phyloP scores from a whole-genome alignment of 2,797 vertebrate species.

The Hafferia zeledoni region DNA sequence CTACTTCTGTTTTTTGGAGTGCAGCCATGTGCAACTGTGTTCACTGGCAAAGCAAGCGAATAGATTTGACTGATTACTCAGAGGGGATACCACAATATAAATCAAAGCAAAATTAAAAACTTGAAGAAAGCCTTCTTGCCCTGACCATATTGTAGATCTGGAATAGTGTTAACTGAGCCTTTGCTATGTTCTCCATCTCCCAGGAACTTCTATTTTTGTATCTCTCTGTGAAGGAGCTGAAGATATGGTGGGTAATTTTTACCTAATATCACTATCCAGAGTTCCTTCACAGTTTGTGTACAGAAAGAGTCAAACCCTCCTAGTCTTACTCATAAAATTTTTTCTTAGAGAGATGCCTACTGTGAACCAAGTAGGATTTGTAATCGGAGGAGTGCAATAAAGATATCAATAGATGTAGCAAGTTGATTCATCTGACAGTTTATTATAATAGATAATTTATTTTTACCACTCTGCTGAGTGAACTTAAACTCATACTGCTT shows the following conservation, averaged over 20 bases:
- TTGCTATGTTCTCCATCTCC: not conserved
- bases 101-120: slow-evolving; percentile 51
- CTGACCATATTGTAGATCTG: not conserved
- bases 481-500: not conserved
- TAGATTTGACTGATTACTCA: slow-evolving; percentile 34
- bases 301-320: slow-evolving; percentile 7
- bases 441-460: slow-evolving; percentile 47
- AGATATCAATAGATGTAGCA: slow-evolving; percentile 45
- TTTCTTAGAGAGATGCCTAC: slow-evolving; percentile 2
- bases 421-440: slow-evolving; percentile 53
- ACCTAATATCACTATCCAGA: not conserved
- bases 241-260: not conserved
- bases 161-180: not conserved
- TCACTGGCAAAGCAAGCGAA: slow-evolving; percentile 45
- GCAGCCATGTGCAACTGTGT: slow-evolving; percentile 25
- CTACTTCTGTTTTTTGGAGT: slow-evolving; percentile 45
- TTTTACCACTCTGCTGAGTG: slow-evolving; percentile 24
- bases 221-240: not conserved
- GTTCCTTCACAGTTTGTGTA: not conserved
- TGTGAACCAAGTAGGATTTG: slow-evolving; percentile 43
- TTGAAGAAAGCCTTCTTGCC: not conserved
- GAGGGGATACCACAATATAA: slow-evolving; percentile 29
- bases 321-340: not conserved
- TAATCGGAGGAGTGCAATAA: slow-evolving; percentile 41
- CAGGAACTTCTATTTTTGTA: not conserved